These are phyloP conservation scores for Gymnopithys bicolor DNA, from an alignment of 2,797 vertebrate species.

Conservation along the genomic window DNA sequence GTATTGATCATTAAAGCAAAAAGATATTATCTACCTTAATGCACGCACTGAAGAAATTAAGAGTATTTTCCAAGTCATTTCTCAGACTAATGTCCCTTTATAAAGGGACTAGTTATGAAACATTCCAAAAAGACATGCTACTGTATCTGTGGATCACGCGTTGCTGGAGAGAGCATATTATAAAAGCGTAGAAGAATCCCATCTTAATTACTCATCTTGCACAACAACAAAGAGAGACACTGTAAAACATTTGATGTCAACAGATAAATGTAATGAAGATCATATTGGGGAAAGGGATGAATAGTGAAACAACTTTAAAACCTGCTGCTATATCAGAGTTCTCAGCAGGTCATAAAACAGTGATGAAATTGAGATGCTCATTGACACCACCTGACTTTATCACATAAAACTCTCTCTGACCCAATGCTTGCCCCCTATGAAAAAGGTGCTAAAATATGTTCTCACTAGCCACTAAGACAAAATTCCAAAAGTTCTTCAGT, in stretches of 20 bases:
- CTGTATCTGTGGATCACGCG: fast-evolving
- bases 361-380: background rate
- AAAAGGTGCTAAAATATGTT: background rate
- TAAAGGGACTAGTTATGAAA: background rate
- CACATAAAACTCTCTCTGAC: background rate
- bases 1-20: background rate
- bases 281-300: background rate
- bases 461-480: background rate
- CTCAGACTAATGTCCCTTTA: background rate
- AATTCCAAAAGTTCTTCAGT: background rate
- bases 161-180: background rate
- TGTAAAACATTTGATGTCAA: background rate
- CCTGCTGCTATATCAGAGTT: background rate
- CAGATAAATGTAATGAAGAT: background rate
- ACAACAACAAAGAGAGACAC: background rate
- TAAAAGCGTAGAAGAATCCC: background rate
- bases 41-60: background rate
- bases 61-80: background rate
- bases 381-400: background rate
- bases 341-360: background rate
- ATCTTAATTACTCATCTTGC: background rate
- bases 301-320: background rate
- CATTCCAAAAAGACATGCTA: background rate
- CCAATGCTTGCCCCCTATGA: background rate
- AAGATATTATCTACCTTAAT: background rate